A percentile compares a stretch with the other conserved stretches of the same genome.
Conservation (phyloP, 1,140 invertebrate species). For the Bombus pascuorum region DNA sequence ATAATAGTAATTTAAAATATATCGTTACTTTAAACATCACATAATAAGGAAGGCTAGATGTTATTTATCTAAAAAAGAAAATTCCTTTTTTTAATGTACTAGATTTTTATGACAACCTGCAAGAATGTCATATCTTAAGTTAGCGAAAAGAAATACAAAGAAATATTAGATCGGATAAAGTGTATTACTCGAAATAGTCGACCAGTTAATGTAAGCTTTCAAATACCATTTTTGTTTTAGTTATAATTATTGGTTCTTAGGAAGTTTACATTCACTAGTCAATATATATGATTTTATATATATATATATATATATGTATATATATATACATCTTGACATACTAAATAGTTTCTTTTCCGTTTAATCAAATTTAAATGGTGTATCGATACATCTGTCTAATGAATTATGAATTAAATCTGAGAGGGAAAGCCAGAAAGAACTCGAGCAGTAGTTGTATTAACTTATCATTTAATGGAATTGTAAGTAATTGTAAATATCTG, state of each 20-base stretch:
- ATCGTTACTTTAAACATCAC: background rate
- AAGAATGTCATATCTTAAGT: background rate
- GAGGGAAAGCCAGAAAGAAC: conserved; percentile 1
- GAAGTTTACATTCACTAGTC: conserved; percentile 25
- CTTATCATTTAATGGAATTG: conserved; percentile 37
- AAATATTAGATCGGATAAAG: background rate
- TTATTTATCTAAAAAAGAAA: background rate
- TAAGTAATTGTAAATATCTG: conserved; percentile 49
- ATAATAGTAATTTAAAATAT: background rate
- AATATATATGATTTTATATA: background rate
- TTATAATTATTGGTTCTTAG: background rate
- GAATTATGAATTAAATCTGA: background rate
- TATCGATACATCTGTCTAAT: background rate
- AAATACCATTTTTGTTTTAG: background rate
- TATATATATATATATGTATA: background rate
- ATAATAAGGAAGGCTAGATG: background rate
- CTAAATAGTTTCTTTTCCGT: background rate
- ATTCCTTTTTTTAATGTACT: background rate
- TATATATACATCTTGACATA: background rate
- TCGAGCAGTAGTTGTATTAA: conserved; percentile 16
- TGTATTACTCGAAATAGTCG: conserved; percentile 3
- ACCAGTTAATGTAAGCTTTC: conserved; percentile 20
- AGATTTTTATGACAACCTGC: conserved; percentile 12
- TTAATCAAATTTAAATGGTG: background rate
- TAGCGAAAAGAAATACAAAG: background rate